Percentiles rank a stretch among this genome's conserved stretches.
These are phyloP conservation scores for Mus caroli DNA, from an alignment of 2,797 vertebrate species.

Conservation along the genomic window DNA sequence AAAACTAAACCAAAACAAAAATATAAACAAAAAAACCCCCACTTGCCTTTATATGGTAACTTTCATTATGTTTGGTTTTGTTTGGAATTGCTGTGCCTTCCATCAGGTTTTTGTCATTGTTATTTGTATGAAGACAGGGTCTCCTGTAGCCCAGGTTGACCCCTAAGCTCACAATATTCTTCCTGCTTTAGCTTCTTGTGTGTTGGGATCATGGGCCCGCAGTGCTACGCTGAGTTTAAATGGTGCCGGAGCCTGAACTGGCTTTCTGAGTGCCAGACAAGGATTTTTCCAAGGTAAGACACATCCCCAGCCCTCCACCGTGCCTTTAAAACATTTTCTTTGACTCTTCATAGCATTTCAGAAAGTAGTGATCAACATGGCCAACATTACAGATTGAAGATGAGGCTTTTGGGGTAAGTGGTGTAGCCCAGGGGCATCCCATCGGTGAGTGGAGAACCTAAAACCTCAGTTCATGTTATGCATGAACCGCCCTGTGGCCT, in stretches of 20 bases:
- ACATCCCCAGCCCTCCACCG: background rate
- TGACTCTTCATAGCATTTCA: background rate
- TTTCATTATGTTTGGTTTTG: background rate
- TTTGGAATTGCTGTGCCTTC: background rate
- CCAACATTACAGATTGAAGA: background rate
- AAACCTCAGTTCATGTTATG: background rate
- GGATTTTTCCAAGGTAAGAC: background rate
- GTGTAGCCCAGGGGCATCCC: background rate
- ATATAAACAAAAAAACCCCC: background rate
- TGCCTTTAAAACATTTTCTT: background rate
- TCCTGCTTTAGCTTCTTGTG: background rate
- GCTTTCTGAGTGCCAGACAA: background rate
- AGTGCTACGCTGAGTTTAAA: background rate
- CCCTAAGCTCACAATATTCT: background rate
- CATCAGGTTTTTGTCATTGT: background rate
- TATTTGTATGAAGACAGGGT: background rate
- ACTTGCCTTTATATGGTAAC: background rate
- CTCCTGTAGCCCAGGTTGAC: background rate
- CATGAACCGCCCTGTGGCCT: background rate
- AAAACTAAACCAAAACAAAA: background rate
- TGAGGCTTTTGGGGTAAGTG: background rate
- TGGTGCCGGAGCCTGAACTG: background rate
- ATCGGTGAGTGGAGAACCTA: background rate
- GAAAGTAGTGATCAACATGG: background rate
- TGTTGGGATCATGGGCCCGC: background rate